Percentiles rank a stretch among this genome's conserved stretches.
phyloP scores from a whole-genome alignment of 2,888 invertebrate genomes.

The Serripes groenlandicus region DNA sequence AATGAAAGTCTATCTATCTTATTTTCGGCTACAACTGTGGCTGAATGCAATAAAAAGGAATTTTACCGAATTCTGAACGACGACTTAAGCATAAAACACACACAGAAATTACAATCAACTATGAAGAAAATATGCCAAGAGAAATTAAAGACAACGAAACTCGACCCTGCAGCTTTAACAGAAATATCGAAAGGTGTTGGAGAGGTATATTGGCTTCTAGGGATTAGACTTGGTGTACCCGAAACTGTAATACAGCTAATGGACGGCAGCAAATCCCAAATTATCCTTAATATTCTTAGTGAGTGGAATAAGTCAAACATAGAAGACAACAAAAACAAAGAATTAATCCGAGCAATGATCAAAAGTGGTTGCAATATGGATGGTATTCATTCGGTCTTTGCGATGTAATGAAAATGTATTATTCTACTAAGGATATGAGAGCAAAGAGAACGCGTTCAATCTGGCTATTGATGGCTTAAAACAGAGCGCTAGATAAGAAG shows the following conservation, averaged over 20 bases:
- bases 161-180: background rate
- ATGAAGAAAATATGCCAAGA: background rate
- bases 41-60: background rate
- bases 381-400: no score
- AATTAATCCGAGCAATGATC: no score
- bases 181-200: background rate
- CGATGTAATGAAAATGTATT: no score
- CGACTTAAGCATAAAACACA: background rate
- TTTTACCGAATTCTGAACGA: background rate
- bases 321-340: no score
- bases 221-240: background rate
- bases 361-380: no score
- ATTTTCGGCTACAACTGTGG: background rate
- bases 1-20: background rate
- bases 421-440: no score
- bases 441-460: no score
- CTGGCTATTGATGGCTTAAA: no score
- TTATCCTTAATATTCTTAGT: background rate
- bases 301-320: no score
- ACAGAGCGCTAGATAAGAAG: no score
- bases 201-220: slow-evolving; percentile 1
- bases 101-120: background rate
- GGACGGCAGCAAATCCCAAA: background rate
- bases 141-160: background rate
- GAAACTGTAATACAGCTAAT: background rate